A percentile compares a stretch with the other conserved stretches of the same genome.
These are phyloP conservation scores for Cherax quadricarinatus DNA, from an alignment of 1,140 invertebrate genomes.

Conservation along the genomic window DNA sequence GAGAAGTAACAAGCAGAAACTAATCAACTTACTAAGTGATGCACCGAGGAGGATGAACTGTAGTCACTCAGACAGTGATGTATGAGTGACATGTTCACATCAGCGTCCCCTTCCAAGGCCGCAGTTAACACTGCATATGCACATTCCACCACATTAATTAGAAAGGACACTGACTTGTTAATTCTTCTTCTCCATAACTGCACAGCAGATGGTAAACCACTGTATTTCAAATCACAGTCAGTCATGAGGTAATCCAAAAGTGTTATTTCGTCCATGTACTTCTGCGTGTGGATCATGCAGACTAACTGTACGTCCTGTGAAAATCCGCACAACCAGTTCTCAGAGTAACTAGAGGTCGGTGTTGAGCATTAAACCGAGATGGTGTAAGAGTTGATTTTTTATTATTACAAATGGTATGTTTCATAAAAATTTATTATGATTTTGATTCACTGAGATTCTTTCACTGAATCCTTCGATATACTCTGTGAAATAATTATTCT, in stretches of 20 bases:
- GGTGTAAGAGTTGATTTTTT: too few relatives aligned
- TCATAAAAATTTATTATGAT: too few relatives aligned
- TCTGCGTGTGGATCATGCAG: too few relatives aligned
- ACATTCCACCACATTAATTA: conserved; percentile 30
- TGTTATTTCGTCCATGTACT: too few relatives aligned
- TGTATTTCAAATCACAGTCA: conserved; percentile 31
- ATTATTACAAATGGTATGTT: too few relatives aligned
- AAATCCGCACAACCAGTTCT: too few relatives aligned
- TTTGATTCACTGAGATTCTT: too few relatives aligned
- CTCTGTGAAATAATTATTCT: too few relatives aligned
- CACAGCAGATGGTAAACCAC: conserved; percentile 19
- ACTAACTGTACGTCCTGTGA: too few relatives aligned
- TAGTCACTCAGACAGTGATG: conserved; percentile 31
- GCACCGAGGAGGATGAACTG: conserved; percentile 22
- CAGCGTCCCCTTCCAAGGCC: not conserved
- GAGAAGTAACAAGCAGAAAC: conserved; percentile 31
- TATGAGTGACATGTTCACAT: conserved; percentile 40
- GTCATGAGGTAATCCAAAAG: conserved; percentile 25
- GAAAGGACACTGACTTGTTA: conserved; percentile 39
- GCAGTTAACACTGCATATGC: not conserved
- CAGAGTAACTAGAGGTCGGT: too few relatives aligned
- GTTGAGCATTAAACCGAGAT: too few relatives aligned
- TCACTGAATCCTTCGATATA: too few relatives aligned
- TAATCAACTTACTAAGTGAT: conserved; percentile 57
- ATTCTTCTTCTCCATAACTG: not conserved